phyloP scores from a whole-genome alignment of 23 tunicate species.

The Oikopleura vanhoeffeni region DNA sequence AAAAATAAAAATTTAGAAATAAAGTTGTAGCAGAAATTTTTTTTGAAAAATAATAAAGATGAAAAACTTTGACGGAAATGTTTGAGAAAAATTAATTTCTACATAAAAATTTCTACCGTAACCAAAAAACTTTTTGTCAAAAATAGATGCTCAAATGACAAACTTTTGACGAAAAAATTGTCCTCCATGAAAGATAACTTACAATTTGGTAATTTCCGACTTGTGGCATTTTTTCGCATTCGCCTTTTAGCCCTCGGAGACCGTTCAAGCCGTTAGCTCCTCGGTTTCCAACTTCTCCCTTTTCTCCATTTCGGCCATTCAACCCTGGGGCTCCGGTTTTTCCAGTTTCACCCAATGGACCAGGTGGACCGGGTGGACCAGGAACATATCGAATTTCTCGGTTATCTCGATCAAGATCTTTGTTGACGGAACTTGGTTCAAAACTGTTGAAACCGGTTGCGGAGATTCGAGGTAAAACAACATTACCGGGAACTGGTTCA shows the following conservation, averaged over 20 bases:
- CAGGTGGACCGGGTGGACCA: not conserved
- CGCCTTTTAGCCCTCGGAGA: not conserved
- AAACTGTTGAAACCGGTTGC: not conserved
- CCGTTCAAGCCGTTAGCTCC: not conserved
- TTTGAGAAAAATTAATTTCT: too few relatives aligned
- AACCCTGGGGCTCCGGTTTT: not conserved
- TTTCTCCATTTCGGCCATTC: not conserved
- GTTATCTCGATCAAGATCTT: not conserved
- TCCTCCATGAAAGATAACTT: too few relatives aligned
- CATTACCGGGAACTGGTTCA: not conserved
- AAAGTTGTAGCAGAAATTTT: too few relatives aligned
- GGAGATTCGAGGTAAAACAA: not conserved
- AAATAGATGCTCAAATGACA: too few relatives aligned
- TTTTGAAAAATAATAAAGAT: too few relatives aligned
- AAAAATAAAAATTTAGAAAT: too few relatives aligned
- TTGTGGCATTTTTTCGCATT: not conserved
- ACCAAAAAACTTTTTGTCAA: too few relatives aligned
- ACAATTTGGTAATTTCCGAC: too few relatives aligned
- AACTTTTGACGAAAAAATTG: too few relatives aligned
- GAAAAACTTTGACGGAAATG: too few relatives aligned
- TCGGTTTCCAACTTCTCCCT: not conserved
- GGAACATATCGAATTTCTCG: not conserved
- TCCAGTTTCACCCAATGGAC: not conserved
- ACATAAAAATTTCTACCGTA: too few relatives aligned
- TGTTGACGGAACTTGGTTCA: not conserved